phyloP scores from a whole-genome alignment of 2,888 invertebrate genomes.

The Drosophila crucigera region DNA sequence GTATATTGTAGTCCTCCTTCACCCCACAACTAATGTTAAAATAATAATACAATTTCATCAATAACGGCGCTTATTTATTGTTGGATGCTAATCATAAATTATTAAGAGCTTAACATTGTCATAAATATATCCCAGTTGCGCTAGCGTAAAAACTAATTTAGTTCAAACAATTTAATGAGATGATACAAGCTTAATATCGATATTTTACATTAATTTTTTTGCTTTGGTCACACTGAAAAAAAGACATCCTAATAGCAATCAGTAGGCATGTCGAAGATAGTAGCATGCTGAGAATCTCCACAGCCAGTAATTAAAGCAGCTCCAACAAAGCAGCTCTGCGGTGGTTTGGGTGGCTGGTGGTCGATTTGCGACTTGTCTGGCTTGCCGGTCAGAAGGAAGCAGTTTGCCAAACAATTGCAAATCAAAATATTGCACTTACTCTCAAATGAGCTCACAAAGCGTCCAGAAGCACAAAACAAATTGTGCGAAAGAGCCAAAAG shows the following conservation, averaged over 20 bases:
- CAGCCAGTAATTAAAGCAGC: constrained; percentile 45
- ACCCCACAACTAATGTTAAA: no score
- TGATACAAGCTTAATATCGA: neutral
- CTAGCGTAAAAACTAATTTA: neutral
- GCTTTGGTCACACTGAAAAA: neutral
- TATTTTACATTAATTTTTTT: neutral
- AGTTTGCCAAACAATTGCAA: constrained; percentile 66
- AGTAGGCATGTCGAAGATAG: constrained; percentile 35
- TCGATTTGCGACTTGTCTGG: neutral
- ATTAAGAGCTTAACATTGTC: neutral
- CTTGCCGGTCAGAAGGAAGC: constrained; percentile 36
- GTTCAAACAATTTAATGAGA: neutral
- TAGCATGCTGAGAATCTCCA: constrained; percentile 29
- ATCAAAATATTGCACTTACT: constrained; percentile 78
- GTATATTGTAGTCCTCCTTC: no score
- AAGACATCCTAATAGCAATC: neutral
- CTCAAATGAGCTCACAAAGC: constrained; percentile 64
- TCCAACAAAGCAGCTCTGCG: constrained; percentile 29
- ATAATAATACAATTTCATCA: neutral
- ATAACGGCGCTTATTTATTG: neutral
- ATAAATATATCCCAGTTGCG: neutral
- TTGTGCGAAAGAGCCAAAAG: constrained; percentile 56
- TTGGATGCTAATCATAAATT: neutral
- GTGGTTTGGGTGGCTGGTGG: neutral
- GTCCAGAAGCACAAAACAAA: constrained; percentile 62